Evolutionary conservation across 1,140 invertebrate species (phyloP), one percentile per base, ranked within the genome.

Genomic region (Conus betulinus): DNA sequence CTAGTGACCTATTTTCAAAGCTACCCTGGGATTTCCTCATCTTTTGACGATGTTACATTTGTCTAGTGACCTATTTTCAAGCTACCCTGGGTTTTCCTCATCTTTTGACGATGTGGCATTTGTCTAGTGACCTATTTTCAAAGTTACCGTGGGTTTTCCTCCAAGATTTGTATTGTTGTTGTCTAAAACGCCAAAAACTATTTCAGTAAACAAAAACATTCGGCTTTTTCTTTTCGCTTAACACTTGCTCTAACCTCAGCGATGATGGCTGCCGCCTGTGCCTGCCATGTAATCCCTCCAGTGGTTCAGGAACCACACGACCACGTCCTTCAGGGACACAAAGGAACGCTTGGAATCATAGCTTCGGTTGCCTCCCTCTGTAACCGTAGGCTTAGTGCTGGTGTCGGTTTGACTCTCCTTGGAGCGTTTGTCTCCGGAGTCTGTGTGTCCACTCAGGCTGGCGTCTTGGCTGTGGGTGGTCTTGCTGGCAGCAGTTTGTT

Each of bases 241-340:
- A 60, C 57, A 8, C 57, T 15, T 60, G 8, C 13, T 71, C 51
- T 39, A 67, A 71, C 25, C 20, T 3, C 55, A 51, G n/a, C 63
- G 55, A 67, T 85, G 23, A 23, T 85, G 8, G 84, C 63, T 52
- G 71, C 20, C 23, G 39, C 71, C 63, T 87, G 85, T 13, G 57
- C 85, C n/a, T 87, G 67, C 55, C 88, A 57, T 78, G 71, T 89
- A 89, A 60, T 89, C 78, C 63, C 74, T 82, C 89, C 89, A 89
- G 87, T 89, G 89, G 11, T 87, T 82, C 23, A 89, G 86, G 82
- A 85, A 89, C 89, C 89, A 89, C 60, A 74, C 85, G 57, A 89
- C 85, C 57, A 89, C 67, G 55, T 89, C 89, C 79, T 63, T 89
- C 63, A 89, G 78, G 51, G 89, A 89, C 27, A 89, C 87, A 67